Evolutionary conservation across 64 coral and sea anemone genomes (phyloP).

Genomic region (Exaiptasia diaphana): DNA sequence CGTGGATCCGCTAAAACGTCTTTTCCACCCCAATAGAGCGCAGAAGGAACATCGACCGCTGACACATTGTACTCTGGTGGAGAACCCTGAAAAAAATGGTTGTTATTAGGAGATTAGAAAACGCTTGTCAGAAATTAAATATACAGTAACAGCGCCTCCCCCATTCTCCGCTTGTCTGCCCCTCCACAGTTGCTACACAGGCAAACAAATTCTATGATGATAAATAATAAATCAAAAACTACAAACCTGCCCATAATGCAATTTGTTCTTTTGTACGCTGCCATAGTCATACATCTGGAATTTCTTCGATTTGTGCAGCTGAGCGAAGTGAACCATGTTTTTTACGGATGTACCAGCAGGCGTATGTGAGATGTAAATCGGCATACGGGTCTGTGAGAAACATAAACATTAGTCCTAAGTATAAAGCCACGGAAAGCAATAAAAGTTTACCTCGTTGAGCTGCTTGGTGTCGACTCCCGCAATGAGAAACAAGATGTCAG

Average conservation of each 20-base stretch:
- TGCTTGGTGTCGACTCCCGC: conserved; percentile 75
- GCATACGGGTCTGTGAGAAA: conserved; percentile 70
- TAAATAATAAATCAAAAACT: too few relatives aligned
- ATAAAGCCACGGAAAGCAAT: neutral
- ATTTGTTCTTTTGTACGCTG: conserved; percentile 46
- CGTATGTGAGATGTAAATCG: conserved; percentile 80
- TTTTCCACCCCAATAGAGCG: conserved; percentile 83
- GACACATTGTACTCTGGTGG: conserved; percentile 78
- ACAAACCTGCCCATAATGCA: conserved; percentile 80
- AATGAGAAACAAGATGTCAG: conserved; percentile 61
- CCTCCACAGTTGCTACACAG: neutral
- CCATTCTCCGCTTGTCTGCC: neutral
- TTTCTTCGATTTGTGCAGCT: conserved; percentile 56
- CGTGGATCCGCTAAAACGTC: conserved; percentile 73
- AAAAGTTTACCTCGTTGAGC: conserved; percentile 68
- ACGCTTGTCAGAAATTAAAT: too few relatives aligned
- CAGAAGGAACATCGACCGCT: conserved; percentile 58
- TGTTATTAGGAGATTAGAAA: neutral
- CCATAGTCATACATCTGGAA: conserved; percentile 97
- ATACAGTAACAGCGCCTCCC: neutral
- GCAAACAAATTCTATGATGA: neutral
- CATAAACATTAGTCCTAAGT: neutral
- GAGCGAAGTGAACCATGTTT: conserved; percentile 71
- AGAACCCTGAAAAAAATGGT: conserved; percentile 14
- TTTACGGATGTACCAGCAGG: conserved; percentile 86